Evolutionary conservation across 53 echinoderm and acorn worm species (phyloP).

Genomic region (Arbacia lixula): DNA sequence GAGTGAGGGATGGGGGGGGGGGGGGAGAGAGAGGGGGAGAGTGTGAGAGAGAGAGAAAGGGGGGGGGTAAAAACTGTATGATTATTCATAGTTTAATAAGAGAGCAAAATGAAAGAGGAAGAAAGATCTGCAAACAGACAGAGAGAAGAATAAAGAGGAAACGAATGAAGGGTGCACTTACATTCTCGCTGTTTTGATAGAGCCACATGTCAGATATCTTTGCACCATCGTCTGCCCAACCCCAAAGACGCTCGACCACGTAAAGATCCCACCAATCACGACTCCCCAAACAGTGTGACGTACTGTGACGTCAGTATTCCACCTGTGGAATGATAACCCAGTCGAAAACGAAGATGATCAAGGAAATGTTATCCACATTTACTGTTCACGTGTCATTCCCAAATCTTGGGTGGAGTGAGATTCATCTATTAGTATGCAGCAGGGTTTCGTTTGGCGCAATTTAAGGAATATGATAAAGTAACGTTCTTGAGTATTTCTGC

Average conservation of each 20-base stretch:
- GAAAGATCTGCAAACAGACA: neutral
- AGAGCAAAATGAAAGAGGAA: neutral
- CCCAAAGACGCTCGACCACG: slow-evolving; percentile 70
- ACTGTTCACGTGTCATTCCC: too few relatives aligned
- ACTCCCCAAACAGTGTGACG: slow-evolving; percentile 84
- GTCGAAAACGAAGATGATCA: too few relatives aligned
- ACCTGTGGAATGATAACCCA: too few relatives aligned
- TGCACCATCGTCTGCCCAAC: slow-evolving; percentile 85
- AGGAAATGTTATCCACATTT: too few relatives aligned
- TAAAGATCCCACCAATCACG: slow-evolving; percentile 71
- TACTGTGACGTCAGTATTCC: slow-evolving; percentile 70
- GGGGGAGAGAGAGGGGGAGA: neutral
- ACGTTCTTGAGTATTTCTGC: too few relatives aligned
- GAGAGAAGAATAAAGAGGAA: neutral
- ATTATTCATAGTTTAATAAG: neutral
- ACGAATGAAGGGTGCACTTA: slow-evolving; percentile 45
- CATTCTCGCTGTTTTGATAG: slow-evolving; percentile 64
- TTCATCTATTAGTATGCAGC: too few relatives aligned
- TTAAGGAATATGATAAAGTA: too few relatives aligned
- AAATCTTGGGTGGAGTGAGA: too few relatives aligned
- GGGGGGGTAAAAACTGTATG: neutral
- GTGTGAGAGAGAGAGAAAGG: neutral
- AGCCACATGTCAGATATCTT: slow-evolving; percentile 79
- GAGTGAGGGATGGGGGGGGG: too few relatives aligned
- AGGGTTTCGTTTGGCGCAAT: too few relatives aligned